A percentile compares a stretch with the other conserved stretches of the same genome.
These are phyloP conservation scores for Dryomyza anilis DNA, from an alignment of 2,888 invertebrate genomes.

Conservation along the genomic window DNA sequence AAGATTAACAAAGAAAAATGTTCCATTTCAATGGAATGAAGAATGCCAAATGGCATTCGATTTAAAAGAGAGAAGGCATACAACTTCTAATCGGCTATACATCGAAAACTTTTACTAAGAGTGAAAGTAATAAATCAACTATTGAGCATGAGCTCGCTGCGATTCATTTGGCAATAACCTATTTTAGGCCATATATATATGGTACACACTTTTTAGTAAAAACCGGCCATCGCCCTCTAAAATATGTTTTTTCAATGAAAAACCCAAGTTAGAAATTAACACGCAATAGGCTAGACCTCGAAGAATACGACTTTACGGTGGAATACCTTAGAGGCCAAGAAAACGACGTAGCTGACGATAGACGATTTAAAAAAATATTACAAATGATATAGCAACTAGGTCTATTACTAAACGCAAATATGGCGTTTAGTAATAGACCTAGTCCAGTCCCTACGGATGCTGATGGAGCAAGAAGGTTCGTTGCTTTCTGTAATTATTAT, in stretches of 20 bases:
- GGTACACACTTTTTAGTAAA: constrained; percentile 34
- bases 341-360: constrained; percentile 26
- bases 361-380: too few relatives aligned
- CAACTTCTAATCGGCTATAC: constrained; percentile 33
- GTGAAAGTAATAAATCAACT: constrained; percentile 38
- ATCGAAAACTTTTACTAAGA: constrained; percentile 37
- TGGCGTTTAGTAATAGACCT: too few relatives aligned
- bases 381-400: too few relatives aligned
- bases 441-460: too few relatives aligned
- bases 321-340: constrained; percentile 36
- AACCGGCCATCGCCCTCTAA: constrained; percentile 40
- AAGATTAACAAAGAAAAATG: constrained; percentile 21
- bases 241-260: constrained; percentile 40
- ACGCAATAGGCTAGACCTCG: constrained; percentile 39
- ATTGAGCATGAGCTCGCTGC: constrained; percentile 42
- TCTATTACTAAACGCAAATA: too few relatives aligned
- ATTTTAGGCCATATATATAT: constrained; percentile 37
- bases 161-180: constrained; percentile 37
- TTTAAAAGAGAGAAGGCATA: too few relatives aligned
- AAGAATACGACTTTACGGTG: constrained; percentile 38
- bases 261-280: constrained; percentile 41
- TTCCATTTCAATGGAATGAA: constrained; percentile 25
- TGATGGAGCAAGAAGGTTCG: too few relatives aligned
- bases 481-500: too few relatives aligned
- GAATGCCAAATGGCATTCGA: constrained; percentile 31